phyloP scores from a whole-genome alignment of 1,140 invertebrate species.

The Drosophila orosa region DNA sequence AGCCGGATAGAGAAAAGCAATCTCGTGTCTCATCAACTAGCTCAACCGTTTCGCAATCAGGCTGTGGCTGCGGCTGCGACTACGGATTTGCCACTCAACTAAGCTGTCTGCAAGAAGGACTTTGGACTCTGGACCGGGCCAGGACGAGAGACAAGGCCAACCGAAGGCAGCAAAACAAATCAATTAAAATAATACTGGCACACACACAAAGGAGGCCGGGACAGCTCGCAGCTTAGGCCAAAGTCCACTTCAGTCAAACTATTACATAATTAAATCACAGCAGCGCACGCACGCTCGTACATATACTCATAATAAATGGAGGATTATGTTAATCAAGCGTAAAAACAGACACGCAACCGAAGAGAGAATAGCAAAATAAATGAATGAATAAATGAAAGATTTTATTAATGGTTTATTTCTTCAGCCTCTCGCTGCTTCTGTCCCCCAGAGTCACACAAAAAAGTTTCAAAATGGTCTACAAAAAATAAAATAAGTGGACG shows the following conservation, averaged over 20 bases:
- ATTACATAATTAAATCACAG: conserved; percentile 82
- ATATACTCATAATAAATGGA: conserved; percentile 74
- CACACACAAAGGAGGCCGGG: conserved; percentile 8
- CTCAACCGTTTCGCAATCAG: conserved; percentile 50
- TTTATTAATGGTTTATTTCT: conserved; percentile 78
- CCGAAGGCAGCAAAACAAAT: conserved; percentile 66
- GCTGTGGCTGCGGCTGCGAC: conserved; percentile 35
- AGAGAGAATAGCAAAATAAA: conserved; percentile 57
- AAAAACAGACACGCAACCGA: conserved; percentile 72
- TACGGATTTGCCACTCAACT: conserved; percentile 32
- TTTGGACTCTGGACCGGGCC: conserved; percentile 46
- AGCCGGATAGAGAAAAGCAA: conserved; percentile 12
- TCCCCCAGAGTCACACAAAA: conserved; percentile 28
- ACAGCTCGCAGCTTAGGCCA: conserved; percentile 49
- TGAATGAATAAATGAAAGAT: conserved; percentile 81
- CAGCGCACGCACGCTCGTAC: conserved; percentile 28
- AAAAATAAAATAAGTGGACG: conserved; percentile 39
- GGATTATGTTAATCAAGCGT: conserved; percentile 83
- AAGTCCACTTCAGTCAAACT: conserved; percentile 81
- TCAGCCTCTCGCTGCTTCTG: conserved; percentile 7
- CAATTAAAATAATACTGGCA: conserved; percentile 69
- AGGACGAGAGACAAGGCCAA: conserved; percentile 51
- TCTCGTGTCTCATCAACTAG: conserved; percentile 39
- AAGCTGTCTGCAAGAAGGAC: conserved; percentile 54
- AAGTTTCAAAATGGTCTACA: conserved; percentile 50